phyloP scores from a whole-genome alignment of 2,797 vertebrate genomes.

The Esox masquinongy region DNA sequence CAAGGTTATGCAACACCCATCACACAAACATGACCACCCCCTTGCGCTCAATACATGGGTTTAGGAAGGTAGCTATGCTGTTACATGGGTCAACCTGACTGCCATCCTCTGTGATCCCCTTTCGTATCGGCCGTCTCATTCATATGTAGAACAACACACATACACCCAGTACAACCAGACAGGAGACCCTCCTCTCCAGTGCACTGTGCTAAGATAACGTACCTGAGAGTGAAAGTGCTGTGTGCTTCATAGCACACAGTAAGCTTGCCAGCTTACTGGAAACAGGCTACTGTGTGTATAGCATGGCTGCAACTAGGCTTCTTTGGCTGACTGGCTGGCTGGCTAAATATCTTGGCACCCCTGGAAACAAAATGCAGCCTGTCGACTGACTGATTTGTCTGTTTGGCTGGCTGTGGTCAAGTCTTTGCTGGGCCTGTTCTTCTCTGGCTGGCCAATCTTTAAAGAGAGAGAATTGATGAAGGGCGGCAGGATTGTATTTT shows the following conservation, averaged over 20 bases:
- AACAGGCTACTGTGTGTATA: not conserved
- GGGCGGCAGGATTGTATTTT: not conserved
- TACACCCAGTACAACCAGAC: not conserved
- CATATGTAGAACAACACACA: constrained; percentile 1
- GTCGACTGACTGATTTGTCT: not conserved
- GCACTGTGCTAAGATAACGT: not conserved
- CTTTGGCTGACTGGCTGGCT: not conserved
- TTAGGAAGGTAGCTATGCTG: not conserved
- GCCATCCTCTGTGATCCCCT: not conserved
- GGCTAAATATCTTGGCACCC: not conserved
- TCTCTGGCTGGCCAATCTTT: not conserved
- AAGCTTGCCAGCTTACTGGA: too few species aligned
- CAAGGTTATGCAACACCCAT: too few species aligned
- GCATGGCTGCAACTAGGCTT: not conserved
- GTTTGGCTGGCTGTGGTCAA: not conserved
- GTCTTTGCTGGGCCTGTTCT: too few species aligned
- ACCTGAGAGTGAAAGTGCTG: not conserved
- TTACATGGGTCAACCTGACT: not conserved
- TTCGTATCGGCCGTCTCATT: not conserved
- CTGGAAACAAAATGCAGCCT: not conserved
- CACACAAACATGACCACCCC: not conserved
- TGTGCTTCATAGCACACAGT: not conserved
- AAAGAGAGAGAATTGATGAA: not conserved
- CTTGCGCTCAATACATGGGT: not conserved
- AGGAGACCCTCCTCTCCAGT: not conserved